phyloP scores from a whole-genome alignment of 2,113 vertebrate species.

The Lophochroa leadbeateri region DNA sequence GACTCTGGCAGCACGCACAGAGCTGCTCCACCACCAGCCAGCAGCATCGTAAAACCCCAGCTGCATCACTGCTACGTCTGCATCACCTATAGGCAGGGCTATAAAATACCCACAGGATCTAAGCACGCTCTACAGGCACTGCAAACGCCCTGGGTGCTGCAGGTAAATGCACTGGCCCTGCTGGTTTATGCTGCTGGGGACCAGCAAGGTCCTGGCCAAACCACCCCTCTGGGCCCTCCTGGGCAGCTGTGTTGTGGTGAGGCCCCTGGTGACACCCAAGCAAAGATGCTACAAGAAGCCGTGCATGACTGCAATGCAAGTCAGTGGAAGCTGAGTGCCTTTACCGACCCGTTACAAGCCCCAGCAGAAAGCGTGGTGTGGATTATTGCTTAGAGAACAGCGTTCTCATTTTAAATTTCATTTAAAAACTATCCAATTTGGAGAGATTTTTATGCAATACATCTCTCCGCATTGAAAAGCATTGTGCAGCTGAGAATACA shows the following conservation, averaged over 20 bases:
- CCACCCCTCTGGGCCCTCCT: rapidly evolving
- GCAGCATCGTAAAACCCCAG: background rate
- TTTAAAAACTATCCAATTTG: background rate
- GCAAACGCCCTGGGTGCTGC: rapidly evolving
- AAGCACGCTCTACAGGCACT: rapidly evolving
- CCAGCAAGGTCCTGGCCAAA: rapidly evolving
- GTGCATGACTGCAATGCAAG: rapidly evolving
- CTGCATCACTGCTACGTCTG: background rate
- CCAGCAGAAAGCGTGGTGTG: background rate
- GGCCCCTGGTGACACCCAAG: rapidly evolving
- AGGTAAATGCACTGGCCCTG: rapidly evolving
- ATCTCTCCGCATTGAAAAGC: constrained; percentile 2
- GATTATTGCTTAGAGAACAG: background rate
- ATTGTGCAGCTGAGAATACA: constrained; percentile 43
- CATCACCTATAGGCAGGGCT: background rate
- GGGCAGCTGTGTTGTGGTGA: background rate
- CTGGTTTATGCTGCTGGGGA: rapidly evolving
- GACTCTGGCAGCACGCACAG: background rate
- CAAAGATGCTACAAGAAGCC: rapidly evolving
- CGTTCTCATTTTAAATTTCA: background rate
- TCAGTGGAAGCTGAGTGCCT: background rate
- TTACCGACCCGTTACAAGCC: background rate
- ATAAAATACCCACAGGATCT: rapidly evolving
- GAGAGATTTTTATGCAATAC: constrained; percentile 20
- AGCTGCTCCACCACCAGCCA: background rate